phyloP scores from a whole-genome alignment of 1,140 invertebrate genomes.

The Triops cancriformis region DNA sequence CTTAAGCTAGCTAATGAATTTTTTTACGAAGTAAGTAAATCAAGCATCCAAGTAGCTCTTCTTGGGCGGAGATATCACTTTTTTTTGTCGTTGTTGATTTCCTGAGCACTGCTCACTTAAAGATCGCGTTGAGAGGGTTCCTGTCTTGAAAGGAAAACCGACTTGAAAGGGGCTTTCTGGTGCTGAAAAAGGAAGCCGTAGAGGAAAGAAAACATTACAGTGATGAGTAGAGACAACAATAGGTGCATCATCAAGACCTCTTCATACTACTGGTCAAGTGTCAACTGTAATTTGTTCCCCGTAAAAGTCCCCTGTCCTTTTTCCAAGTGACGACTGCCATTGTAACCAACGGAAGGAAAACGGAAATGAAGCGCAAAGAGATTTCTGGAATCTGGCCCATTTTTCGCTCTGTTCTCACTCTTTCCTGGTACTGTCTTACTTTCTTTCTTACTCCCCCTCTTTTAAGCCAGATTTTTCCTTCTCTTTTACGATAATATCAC shows the following conservation, averaged over 20 bases:
- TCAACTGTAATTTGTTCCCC: neutral
- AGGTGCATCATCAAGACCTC: neutral
- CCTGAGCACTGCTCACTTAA: neutral
- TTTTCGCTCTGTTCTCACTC: neutral
- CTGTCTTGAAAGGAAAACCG: constrained; percentile 2
- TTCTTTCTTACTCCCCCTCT: neutral
- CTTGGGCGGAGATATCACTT: neutral
- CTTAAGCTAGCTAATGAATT: too few relatives aligned
- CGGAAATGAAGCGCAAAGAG: neutral
- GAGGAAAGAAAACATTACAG: constrained; percentile 1
- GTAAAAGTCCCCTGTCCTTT: neutral
- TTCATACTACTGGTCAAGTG: neutral
- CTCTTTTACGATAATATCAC: neutral
- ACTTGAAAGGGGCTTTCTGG: neutral
- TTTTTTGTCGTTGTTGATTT: neutral
- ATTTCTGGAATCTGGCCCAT: constrained; percentile 3
- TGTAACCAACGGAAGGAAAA: constrained; percentile 5
- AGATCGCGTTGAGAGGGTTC: neutral
- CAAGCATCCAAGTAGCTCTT: neutral
- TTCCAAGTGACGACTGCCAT: neutral
- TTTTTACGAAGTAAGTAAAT: neutral
- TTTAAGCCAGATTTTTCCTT: neutral
- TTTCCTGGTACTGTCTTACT: neutral
- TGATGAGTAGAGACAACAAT: constrained; percentile 10
- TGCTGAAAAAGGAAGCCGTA: neutral